Percentiles rank a stretch among this genome's conserved stretches.
phyloP scores from a whole-genome alignment of 1,140 invertebrate species.

The Drosophila miranda region DNA sequence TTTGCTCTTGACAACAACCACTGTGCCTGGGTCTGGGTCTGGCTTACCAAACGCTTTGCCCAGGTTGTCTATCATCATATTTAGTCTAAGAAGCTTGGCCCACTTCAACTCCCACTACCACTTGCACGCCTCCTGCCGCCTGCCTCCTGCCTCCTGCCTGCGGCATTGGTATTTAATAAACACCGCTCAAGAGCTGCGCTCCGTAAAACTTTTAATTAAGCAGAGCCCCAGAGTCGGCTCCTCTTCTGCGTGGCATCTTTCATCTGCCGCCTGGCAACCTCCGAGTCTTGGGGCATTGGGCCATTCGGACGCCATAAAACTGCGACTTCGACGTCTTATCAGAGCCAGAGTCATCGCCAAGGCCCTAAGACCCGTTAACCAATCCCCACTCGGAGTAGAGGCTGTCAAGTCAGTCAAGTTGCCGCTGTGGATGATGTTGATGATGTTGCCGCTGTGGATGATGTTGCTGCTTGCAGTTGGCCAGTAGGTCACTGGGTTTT shows the following conservation, averaged over 20 bases:
- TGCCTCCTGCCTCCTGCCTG: constrained; percentile 40
- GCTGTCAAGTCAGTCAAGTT: background rate
- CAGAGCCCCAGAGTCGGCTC: constrained; percentile 6
- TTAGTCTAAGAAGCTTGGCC: constrained; percentile 22
- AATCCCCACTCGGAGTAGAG: constrained; percentile 11
- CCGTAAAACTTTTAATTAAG: constrained; percentile 74
- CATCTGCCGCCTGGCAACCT: constrained; percentile 1
- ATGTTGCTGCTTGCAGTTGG: constrained; percentile 32
- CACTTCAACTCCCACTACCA: too few species aligned
- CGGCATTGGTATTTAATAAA: constrained; percentile 74
- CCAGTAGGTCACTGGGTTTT: constrained; percentile 78
- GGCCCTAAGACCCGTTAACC: constrained; percentile 35
- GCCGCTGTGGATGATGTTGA: background rate
- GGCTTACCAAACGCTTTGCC: constrained; percentile 9
- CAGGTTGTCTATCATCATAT: constrained; percentile 56
- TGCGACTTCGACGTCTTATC: constrained; percentile 55
- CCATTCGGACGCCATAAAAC: constrained; percentile 54
- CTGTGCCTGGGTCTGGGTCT: constrained; percentile 8
- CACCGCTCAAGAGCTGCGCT: constrained; percentile 41
- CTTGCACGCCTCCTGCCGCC: constrained; percentile 5
- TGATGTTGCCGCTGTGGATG: background rate
- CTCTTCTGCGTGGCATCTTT: background rate
- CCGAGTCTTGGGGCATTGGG: constrained; percentile 19
- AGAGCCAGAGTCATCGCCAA: constrained; percentile 28
- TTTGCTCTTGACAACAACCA: constrained; percentile 4